Evolutionary conservation across 1,140 invertebrate genomes (phyloP).

Genomic region (Asbolus verrucosus): DNA sequence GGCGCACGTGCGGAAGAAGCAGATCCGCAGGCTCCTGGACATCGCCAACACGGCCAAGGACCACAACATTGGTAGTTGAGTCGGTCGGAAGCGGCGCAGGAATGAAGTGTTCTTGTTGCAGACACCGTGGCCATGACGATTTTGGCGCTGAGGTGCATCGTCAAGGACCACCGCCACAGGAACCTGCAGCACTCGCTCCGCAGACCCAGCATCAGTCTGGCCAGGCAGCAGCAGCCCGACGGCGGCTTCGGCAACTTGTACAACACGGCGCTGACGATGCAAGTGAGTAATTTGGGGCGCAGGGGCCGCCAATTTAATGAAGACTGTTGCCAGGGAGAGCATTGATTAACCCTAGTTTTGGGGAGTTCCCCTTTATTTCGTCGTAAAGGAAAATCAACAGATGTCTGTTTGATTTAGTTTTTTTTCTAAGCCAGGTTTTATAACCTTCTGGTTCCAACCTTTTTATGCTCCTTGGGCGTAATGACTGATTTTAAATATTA

Average conservation of each 20-base stretch:
- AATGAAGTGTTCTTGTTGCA: conserved; percentile 64
- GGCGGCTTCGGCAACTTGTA: conserved; percentile 87
- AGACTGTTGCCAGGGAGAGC: too few relatives aligned
- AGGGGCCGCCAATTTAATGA: too few relatives aligned
- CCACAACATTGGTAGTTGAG: conserved; percentile 74
- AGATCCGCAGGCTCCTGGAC: conserved; percentile 80
- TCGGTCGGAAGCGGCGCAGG: background rate
- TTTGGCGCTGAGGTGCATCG: conserved; percentile 83
- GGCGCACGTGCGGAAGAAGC: conserved; percentile 83
- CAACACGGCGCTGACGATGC: conserved; percentile 83
- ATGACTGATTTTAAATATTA: too few relatives aligned
- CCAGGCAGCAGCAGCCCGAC: conserved; percentile 80
- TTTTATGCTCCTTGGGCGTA: too few relatives aligned
- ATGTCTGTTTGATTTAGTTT: too few relatives aligned
- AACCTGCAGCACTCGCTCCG: conserved; percentile 82
- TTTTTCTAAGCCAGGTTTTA: too few relatives aligned
- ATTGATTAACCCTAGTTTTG: too few relatives aligned
- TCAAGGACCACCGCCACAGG: conserved; percentile 84
- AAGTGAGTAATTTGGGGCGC: too few relatives aligned
- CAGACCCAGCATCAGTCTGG: conserved; percentile 78
- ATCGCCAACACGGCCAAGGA: conserved; percentile 81
- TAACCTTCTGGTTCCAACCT: too few relatives aligned
- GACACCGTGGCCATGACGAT: conserved; percentile 88
- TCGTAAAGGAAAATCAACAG: too few relatives aligned
- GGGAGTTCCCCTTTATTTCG: too few relatives aligned